Conservation (phyloP, 92 coral and sea anemone species). For the Parazoanthus swiftii region DNA sequence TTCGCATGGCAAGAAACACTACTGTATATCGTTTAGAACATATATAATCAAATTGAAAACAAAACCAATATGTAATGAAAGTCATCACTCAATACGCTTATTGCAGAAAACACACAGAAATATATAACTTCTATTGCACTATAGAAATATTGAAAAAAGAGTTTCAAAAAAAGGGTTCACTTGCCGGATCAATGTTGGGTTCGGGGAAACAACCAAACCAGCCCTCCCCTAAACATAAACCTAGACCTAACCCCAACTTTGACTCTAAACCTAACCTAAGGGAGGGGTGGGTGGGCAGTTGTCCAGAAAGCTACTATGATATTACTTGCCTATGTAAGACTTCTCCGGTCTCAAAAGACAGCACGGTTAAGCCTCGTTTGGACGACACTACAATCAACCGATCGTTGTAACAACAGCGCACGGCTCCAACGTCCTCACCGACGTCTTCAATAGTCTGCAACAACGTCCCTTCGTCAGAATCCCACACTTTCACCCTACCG, state of each 20-base stretch:
- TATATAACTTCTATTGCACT: background rate
- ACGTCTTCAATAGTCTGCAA: constrained; percentile 65
- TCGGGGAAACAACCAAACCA: too few species aligned
- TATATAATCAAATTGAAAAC: too few species aligned
- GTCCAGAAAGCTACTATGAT: too few species aligned
- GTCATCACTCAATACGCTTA: background rate
- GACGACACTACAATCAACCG: constrained; percentile 68
- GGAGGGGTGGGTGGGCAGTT: too few species aligned
- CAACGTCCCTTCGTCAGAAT: constrained; percentile 56
- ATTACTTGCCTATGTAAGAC: constrained; percentile 57
- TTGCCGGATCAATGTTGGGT: too few species aligned
- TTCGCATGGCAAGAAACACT: too few species aligned
- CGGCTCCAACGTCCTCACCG: constrained; percentile 64
- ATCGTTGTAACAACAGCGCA: constrained; percentile 66
- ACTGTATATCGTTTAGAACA: too few species aligned
- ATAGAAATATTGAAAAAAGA: background rate
- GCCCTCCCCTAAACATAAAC: too few species aligned
- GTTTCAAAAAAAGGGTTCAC: background rate
- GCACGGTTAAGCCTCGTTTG: constrained; percentile 60
- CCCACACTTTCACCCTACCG: constrained; percentile 77
- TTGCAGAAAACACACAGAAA: background rate
- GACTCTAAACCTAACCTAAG: too few species aligned
- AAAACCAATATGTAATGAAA: too few species aligned
- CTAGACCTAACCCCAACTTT: too few species aligned
- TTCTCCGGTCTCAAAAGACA: constrained; percentile 84